A percentile compares a stretch with the other conserved stretches of the same genome.
These are phyloP conservation scores for Manacus vitellinus DNA, from an alignment of 2,113 vertebrate species.

Conservation along the genomic window DNA sequence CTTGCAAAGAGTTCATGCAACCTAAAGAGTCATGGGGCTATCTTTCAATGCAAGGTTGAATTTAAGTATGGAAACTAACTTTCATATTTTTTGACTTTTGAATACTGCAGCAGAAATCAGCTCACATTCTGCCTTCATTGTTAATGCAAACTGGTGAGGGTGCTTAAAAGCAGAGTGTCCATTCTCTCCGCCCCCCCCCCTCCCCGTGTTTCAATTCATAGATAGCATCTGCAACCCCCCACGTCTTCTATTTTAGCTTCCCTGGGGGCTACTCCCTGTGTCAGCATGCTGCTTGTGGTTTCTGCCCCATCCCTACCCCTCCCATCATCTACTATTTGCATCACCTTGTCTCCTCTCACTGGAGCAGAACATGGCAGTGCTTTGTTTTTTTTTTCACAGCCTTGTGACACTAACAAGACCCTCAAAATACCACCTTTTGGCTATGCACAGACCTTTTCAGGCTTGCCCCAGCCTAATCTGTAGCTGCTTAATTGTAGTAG, in stretches of 20 bases:
- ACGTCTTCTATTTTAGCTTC: not conserved
- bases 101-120: not conserved
- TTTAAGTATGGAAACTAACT: not conserved
- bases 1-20: not conserved
- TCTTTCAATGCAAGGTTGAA: not conserved
- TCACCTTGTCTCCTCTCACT: not conserved
- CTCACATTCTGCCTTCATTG: not conserved
- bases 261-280: not conserved
- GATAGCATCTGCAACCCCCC: not conserved
- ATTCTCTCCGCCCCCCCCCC: not conserved
- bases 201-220: not conserved
- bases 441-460: not conserved
- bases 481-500: not conserved
- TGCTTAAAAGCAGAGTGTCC: not conserved
- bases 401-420: not conserved
- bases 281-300: not conserved
- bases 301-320: not conserved
- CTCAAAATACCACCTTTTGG: not conserved
- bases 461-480: not conserved
- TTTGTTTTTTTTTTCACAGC: not conserved
- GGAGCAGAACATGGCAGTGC: not conserved
- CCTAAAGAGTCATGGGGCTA: not conserved
- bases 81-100: not conserved
- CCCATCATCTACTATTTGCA: not conserved
- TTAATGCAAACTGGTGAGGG: not conserved